Evolutionary conservation across 2,113 vertebrate species (phyloP).

Genomic region (Baryphthengus martii): DNA sequence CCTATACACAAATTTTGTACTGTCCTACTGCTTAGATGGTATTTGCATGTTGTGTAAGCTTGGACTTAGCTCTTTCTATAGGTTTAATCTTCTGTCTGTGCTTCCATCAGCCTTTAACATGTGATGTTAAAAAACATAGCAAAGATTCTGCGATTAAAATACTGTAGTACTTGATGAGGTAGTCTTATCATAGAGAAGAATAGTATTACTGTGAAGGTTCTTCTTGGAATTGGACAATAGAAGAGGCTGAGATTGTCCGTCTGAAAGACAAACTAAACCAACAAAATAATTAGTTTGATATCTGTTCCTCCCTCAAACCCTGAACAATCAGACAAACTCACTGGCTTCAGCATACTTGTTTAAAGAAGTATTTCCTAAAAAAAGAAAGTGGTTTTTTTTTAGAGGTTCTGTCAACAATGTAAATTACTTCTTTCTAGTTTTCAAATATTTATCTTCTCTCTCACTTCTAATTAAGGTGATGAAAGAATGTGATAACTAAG

Average conservation of each 20-base stretch:
- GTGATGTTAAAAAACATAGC: not conserved
- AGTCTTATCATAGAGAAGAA: not conserved
- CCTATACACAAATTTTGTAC: not conserved
- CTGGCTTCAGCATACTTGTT: not conserved
- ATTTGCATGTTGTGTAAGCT: not conserved
- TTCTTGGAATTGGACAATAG: not conserved
- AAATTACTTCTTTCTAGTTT: not conserved
- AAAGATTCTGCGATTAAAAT: not conserved
- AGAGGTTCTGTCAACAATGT: not conserved
- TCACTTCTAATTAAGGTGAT: constrained; percentile 17
- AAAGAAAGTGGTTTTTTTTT: not conserved
- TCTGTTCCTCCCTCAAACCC: not conserved
- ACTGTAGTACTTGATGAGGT: not conserved
- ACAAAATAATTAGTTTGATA: not conserved
- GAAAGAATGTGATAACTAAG: not conserved
- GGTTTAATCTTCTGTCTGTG: not conserved
- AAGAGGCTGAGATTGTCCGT: not conserved
- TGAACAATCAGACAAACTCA: not conserved
- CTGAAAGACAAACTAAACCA: not conserved
- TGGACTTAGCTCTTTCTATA: not conserved
- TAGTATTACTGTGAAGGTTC: not conserved
- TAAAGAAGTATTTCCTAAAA: not conserved
- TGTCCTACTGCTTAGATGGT: not conserved
- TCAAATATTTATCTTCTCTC: constrained; percentile 15
- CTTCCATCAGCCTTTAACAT: not conserved